phyloP scores from a whole-genome alignment of 2,888 invertebrate species.

The Cheilosia vulpina region DNA sequence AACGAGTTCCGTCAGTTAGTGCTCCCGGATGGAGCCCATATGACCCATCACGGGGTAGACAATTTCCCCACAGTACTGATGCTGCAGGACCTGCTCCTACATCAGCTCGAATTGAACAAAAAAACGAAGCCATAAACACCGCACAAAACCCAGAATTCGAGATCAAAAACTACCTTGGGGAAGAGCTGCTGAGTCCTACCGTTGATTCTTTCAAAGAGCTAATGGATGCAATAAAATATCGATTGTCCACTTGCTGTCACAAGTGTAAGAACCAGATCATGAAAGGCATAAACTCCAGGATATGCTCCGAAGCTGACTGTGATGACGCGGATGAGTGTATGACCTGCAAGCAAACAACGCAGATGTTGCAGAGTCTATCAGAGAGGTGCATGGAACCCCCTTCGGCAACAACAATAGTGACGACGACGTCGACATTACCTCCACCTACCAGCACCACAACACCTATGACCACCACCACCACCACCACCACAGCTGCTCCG shows the following conservation, averaged over 20 bases:
- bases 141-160: neutral
- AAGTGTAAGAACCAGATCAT: constrained; percentile 75
- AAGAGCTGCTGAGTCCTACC: constrained; percentile 29
- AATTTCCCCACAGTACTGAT: no score
- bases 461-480: neutral
- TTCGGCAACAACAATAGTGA: neutral
- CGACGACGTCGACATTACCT: neutral
- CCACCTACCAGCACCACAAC: neutral
- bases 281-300: constrained; percentile 37
- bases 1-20: no score
- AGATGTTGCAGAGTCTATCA: constrained; percentile 1
- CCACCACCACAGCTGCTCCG: neutral
- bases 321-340: constrained; percentile 31
- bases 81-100: neutral
- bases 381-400: neutral
- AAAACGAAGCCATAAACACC: neutral
- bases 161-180: constrained; percentile 15
- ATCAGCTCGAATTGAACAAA: constrained; percentile 1
- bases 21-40: no score
- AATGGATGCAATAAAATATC: constrained; percentile 64
- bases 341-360: constrained; percentile 21
- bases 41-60: no score
- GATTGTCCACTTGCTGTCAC: constrained; percentile 76
- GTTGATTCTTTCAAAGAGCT: constrained; percentile 53
- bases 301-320: neutral